Base-by-base conservation (phyloP, 2,888 invertebrate genomes). In the Augiades crinisus region DNA sequence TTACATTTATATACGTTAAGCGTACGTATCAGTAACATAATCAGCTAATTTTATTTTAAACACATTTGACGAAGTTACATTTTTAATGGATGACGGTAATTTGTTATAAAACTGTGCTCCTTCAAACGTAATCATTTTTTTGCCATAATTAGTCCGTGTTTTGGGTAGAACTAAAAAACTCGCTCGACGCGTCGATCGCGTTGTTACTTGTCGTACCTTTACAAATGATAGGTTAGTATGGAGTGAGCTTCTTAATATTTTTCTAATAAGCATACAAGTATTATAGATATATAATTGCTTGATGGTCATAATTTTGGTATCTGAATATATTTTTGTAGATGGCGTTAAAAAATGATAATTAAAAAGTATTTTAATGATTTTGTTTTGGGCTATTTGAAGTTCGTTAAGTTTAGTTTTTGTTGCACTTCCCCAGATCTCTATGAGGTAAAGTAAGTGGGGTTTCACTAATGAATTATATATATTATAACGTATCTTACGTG, bases 401-500 rank as follows among this genome's bases (percentile, higher is more conserved):
- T 16, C 2, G 6, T 22, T 34, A 12, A 55, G 13, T 12, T 47
- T 43, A 0, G 41, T 19, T 36, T 50, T 50, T n/a, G 49, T 13
- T 4, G 53, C 55, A n/a, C n/a, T 47, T 0, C 55, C 50, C 54
- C 54, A 47, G 5, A 54, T 27, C 47, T 50, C 54, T 1, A 54
- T 51, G 0, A 54, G 34, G 22, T 56, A 54, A 27, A 22, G 22
- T 8, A 54, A 12, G 16, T 56, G 44, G n/a, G 56, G 50, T 34
- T 56, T 54, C 3, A 52, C 45, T n/a, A 56, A 30, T 2, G 47
- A 38, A 22, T 52, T 56, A 13, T 54, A 54, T n/a, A 56, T 53
- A 3, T 43, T 56, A 43, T 38, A 50, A 12, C 50, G 53, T 34
- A 56, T 10, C 8, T 34, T 12, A 5, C 31, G 22, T 33, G 55